A percentile compares a stretch with the other conserved stretches of the same genome.
Evolutionary conservation across 2,888 invertebrate species (phyloP).

Genomic region (Dusona sp.): DNA sequence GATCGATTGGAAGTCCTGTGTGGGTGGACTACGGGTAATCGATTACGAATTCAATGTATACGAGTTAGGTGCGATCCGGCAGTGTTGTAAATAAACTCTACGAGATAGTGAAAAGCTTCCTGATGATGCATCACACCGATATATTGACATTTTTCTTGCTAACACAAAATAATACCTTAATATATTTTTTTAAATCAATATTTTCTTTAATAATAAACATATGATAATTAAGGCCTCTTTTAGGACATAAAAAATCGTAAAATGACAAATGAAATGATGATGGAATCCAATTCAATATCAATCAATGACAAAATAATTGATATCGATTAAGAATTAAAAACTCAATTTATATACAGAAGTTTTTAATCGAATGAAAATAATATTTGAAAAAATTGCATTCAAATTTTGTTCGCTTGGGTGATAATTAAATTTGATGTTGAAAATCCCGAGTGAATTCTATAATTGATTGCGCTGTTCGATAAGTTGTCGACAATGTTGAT

Average conservation of each 20-base stretch:
- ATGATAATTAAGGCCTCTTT: too few species aligned
- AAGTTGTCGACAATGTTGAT: slow-evolving; percentile 30
- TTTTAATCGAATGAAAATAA: neutral
- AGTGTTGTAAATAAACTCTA: slow-evolving; percentile 33
- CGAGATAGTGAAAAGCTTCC: slow-evolving; percentile 61
- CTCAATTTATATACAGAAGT: too few species aligned
- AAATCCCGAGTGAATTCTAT: neutral
- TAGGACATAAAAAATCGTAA: too few species aligned
- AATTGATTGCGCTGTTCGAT: slow-evolving; percentile 1
- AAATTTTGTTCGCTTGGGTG: neutral
- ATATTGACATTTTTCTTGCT: slow-evolving; percentile 42
- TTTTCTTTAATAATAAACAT: too few species aligned
- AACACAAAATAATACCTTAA: neutral
- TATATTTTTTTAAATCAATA: neutral
- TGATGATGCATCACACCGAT: slow-evolving; percentile 52
- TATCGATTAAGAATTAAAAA: too few species aligned
- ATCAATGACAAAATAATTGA: too few species aligned
- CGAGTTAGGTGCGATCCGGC: slow-evolving; percentile 51
- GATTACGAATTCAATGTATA: slow-evolving; percentile 68
- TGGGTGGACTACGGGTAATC: slow-evolving; percentile 69
- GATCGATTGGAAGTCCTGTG: slow-evolving; percentile 68
- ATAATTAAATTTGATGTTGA: neutral
- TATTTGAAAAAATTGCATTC: neutral
- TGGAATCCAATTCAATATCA: too few species aligned
- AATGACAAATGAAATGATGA: too few species aligned